Conservation (phyloP, 2,888 invertebrate genomes). For the Eutolmus rufibarbis region DNA sequence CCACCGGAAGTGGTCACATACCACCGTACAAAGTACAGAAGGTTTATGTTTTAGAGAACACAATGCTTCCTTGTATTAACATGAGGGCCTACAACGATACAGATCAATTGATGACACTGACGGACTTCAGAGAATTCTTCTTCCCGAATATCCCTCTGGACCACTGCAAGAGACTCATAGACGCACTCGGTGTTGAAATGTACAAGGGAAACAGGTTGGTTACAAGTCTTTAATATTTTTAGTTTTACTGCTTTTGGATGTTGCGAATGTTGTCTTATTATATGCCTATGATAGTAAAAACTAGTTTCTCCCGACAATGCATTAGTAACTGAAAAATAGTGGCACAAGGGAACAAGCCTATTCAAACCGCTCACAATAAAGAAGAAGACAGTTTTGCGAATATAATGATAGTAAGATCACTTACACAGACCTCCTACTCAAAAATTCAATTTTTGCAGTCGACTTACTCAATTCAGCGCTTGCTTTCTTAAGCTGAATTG, state of each 20-base stretch:
- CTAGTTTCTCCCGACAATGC: no score
- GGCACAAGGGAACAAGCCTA: no score
- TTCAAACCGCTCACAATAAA: no score
- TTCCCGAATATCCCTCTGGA: conserved; percentile 79
- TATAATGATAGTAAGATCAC: no score
- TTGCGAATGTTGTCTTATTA: not conserved
- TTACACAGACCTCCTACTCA: no score
- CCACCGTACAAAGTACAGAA: conserved; percentile 83
- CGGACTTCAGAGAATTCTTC: conserved; percentile 81
- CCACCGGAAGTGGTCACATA: conserved; percentile 71
- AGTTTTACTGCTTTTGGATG: not conserved
- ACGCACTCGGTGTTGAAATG: conserved; percentile 79
- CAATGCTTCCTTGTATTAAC: conserved; percentile 85
- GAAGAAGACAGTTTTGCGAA: no score
- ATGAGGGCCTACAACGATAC: conserved; percentile 83
- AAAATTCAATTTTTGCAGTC: no score
- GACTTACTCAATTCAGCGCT: no score
- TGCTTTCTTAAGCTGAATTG: no score
- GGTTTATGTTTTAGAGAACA: conserved; percentile 76
- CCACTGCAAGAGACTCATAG: conserved; percentile 80
- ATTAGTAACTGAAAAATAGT: no score
- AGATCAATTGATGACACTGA: conserved; percentile 82
- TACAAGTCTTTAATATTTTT: not conserved
- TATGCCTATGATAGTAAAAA: no score
- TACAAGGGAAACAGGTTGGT: conserved; percentile 84